These are phyloP conservation scores for Gryllus longicercus DNA, from an alignment of 2,888 invertebrate genomes.

Conservation along the genomic window DNA sequence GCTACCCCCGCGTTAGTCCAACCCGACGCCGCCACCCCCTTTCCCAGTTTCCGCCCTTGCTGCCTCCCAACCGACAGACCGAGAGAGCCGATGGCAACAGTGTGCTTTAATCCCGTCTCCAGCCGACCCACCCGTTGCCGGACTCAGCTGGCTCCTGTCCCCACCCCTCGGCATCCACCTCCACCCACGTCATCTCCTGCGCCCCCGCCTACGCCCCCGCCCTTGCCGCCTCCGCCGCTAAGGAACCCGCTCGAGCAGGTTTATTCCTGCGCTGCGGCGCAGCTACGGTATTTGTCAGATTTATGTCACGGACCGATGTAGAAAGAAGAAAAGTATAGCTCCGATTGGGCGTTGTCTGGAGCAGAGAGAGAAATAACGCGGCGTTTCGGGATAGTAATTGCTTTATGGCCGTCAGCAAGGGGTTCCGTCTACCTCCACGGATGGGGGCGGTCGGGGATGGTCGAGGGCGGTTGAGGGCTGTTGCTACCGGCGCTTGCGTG, in stretches of 20 bases:
- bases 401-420: neutral
- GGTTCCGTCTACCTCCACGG: neutral
- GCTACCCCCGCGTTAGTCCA: no score
- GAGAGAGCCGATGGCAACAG: no score
- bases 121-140: no score
- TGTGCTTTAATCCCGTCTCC: no score
- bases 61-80: no score
- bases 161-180: no score
- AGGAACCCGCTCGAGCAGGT: neutral
- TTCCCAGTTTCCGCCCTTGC: no score
- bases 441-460: no score
- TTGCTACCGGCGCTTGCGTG: neutral
- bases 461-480: no score
- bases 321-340: neutral
- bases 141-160: no score
- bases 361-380: neutral
- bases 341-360: slow-evolving; percentile 4
- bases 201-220: neutral
- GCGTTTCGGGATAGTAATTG: slow-evolving; percentile 3
- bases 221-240: neutral
- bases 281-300: neutral
- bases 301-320: slow-evolving; percentile 1
- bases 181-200: neutral
- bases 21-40: no score
- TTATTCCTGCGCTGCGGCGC: neutral